Conservation (phyloP, 2,797 vertebrate genomes). For the Gymnothorax reevesii region DNA sequence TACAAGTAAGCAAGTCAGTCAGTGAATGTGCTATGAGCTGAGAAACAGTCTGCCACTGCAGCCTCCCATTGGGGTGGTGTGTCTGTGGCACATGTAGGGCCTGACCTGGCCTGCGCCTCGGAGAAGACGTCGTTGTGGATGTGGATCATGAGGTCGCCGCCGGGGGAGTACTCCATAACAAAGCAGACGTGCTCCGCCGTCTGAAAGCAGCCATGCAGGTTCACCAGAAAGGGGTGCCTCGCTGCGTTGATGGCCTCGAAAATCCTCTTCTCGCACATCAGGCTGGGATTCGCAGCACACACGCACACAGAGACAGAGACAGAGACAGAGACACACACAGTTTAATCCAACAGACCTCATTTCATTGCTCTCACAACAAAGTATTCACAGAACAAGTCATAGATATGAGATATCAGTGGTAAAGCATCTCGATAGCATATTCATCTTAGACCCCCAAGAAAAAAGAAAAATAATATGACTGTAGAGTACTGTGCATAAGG, state of each 20-base stretch:
- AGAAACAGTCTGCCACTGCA: not conserved
- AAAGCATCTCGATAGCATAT: not conserved
- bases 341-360: not conserved
- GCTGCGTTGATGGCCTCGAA: constrained; percentile 85
- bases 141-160: constrained; percentile 95
- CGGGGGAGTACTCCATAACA: constrained; percentile 90
- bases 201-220: constrained; percentile 92
- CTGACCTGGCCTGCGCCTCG: constrained; percentile 78
- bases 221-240: constrained; percentile 90
- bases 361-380: not conserved
- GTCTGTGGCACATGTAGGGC: not conserved
- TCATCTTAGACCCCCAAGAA: not conserved
- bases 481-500: no score
- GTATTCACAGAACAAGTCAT: not conserved
- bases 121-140: constrained; percentile 87
- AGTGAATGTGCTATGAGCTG: not conserved
- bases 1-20: not conserved
- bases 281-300: constrained; percentile 61
- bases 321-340: no score
- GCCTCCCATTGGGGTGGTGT: not conserved
- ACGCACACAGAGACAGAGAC: no score
- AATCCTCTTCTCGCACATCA: constrained; percentile 91
- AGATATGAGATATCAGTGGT: not conserved
- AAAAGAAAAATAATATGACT: not conserved
- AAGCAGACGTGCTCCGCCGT: constrained; percentile 89